Base-by-base conservation (phyloP, 1,140 invertebrate genomes). In the Radopholus similis region DNA sequence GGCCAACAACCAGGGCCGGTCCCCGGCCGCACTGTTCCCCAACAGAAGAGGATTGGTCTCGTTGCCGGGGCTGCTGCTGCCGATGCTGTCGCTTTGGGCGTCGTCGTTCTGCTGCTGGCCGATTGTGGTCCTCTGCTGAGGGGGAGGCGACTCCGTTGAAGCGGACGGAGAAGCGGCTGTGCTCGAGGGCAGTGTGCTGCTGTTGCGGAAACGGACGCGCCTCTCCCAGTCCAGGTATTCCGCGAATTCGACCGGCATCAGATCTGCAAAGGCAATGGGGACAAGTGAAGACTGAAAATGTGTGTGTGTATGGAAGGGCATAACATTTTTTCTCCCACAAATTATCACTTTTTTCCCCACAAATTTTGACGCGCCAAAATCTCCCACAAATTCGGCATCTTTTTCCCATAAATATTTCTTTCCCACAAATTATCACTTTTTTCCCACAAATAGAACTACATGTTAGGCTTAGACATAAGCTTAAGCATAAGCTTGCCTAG, bases 391-490 rank as follows among this genome's bases (percentile, higher is more conserved):
- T 6, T 40, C 18, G 26, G 26, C 26, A 15, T 9, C 6, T 6
- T 62, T 62, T 62, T 40, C 4, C 44, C 58, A 34, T 23, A 62
- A 62, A 62, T 62, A 62, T 62, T 62, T n/a, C n/a, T n/a, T n/a
- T n/a, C n/a, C 58, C 44, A 21, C n/a, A 51, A 51, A 5, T 23
- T 51, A 11, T 1, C 15, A 47, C 6, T 18, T 47, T 47, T 47
- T n/a, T n/a, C n/a, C n/a, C n/a, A n/a, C n/a, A n/a, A n/a, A n/a
- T n/a, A n/a, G n/a, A n/a, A n/a, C n/a, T n/a, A n/a, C n/a, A n/a
- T n/a, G n/a, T n/a, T n/a, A n/a, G n/a, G n/a, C n/a, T n/a, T n/a
- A n/a, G n/a, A n/a, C n/a, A n/a, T n/a, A n/a, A n/a, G n/a, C n/a
- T n/a, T n/a, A n/a, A n/a, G n/a, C n/a, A n/a, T n/a, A n/a, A n/a